A percentile compares a stretch with the other conserved stretches of the same genome.
Conservation (phyloP, 1,140 invertebrate species). For the Brachionus koreanus region DNA sequence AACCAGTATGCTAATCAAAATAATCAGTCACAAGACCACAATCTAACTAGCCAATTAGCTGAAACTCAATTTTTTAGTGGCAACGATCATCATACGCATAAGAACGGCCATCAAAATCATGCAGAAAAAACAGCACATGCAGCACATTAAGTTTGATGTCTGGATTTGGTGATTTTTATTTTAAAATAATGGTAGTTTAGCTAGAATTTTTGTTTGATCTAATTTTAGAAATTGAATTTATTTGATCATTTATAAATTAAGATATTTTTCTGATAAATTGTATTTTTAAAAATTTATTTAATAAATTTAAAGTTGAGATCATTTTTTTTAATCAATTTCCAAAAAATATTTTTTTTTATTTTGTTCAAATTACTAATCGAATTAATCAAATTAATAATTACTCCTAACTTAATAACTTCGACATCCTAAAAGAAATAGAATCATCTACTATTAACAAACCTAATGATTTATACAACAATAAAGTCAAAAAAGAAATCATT, state of each 20-base stretch:
- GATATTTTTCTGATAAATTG: too few relatives aligned
- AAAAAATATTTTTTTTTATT: too few relatives aligned
- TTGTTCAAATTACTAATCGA: too few relatives aligned
- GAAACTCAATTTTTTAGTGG: conserved; percentile 12
- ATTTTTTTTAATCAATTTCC: too few relatives aligned
- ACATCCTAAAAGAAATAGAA: conserved; percentile 5
- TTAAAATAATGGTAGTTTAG: too few relatives aligned
- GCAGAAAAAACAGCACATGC: not conserved
- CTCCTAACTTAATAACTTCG: not conserved
- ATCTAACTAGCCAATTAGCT: conserved; percentile 6
- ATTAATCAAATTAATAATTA: too few relatives aligned
- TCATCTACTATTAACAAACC: not conserved
- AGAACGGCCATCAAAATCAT: not conserved
- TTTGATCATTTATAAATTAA: too few relatives aligned
- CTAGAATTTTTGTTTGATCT: too few relatives aligned
- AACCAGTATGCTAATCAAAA: not conserved
- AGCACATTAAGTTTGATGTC: not conserved
- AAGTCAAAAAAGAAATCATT: not conserved
- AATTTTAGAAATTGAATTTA: too few relatives aligned
- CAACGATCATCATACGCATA: not conserved
- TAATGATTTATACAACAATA: not conserved
- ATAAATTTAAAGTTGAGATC: too few relatives aligned
- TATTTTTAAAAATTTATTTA: too few relatives aligned
- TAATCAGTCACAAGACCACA: not conserved
- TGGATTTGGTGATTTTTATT: too few relatives aligned